A percentile compares a stretch with the other conserved stretches of the same genome.
Evolutionary conservation across 2,113 vertebrate species (phyloP).

Genomic region (Leiothrix lutea): DNA sequence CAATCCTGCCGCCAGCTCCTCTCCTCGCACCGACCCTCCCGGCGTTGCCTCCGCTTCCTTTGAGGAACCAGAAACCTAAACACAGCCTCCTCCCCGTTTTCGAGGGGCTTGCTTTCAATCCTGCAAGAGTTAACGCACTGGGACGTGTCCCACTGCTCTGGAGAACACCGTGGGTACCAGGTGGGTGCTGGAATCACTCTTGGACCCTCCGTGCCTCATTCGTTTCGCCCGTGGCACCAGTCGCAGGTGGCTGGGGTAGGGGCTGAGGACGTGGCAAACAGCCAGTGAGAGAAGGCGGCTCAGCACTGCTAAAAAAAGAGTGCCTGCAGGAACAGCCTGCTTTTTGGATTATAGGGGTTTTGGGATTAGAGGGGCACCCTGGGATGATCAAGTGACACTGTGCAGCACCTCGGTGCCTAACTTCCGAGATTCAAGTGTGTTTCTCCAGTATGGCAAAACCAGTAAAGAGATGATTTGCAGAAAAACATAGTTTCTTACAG

Average conservation of each 20-base stretch:
- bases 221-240: background rate
- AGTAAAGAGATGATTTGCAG: background rate
- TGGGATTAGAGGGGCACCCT: background rate
- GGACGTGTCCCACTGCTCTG: background rate
- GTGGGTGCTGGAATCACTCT: background rate
- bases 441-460: background rate
- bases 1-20: accelerated
- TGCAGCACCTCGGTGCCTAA: background rate
- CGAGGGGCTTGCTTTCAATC: background rate
- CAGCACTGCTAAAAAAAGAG: background rate
- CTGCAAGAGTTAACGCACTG: background rate
- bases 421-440: background rate
- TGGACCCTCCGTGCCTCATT: accelerated
- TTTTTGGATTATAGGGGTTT: background rate
- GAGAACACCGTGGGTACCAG: accelerated
- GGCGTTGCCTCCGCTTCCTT: background rate
- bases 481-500: background rate
- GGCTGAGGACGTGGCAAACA: background rate
- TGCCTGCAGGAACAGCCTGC: background rate
- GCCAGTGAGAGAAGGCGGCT: background rate
- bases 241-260: background rate
- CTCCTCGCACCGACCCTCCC: accelerated
- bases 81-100: background rate
- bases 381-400: background rate
- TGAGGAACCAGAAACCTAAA: background rate